Base-by-base conservation (phyloP, 2,888 invertebrate species). In the Poecilobothrus nobilitatus region DNA sequence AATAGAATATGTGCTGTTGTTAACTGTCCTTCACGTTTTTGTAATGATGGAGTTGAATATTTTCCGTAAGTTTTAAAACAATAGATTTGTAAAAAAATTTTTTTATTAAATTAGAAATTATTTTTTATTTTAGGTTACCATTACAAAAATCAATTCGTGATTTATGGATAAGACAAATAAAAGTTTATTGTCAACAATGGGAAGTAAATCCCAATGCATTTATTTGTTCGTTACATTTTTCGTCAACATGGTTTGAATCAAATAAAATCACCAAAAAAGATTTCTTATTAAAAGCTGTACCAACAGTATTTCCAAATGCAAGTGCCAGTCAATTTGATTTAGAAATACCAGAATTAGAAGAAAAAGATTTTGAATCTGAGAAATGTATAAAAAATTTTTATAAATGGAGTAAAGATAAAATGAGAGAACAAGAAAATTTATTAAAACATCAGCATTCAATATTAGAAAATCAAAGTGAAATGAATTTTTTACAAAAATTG, bases 211-310 rank as follows among this genome's bases (percentile, higher is more conserved):
- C 37, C 37, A 34, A 65, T 33, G n/a, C 65, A 37, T 65, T 65
- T 37, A 33, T 65, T 65, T 65, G 65, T 65, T 65, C 65, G 1
- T 34, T 65, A 37, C 65, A 65, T 65, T 65, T 65, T 37, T 18
- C 65, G 20, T 10, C 33, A 37, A 34, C 33, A 34, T 65, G 65
- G 65, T 65, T 65, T 65, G 33, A 37, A 65, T 34, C 33, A 34
- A 20, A 7, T n/a, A 34, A 20, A 20, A n/a, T 22, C n/a, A 34
- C 10, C n/a, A 18, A 65, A n/a, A 37, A 37, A 65, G 33, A 34
- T 15, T 37, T 65, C 18, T 9, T 34, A 20, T 10, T 37, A 20
- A 65, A 65, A 20, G 65, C 65, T 37, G 65, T 65, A 65, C 65
- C 65, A 34, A 65, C 65, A 65, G 7, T 65, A 15, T 65, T 65